A percentile compares a stretch with the other conserved stretches of the same genome.
Evolutionary conservation across 2,797 vertebrate species (phyloP).

Genomic region (Sebastolobus altivelis): DNA sequence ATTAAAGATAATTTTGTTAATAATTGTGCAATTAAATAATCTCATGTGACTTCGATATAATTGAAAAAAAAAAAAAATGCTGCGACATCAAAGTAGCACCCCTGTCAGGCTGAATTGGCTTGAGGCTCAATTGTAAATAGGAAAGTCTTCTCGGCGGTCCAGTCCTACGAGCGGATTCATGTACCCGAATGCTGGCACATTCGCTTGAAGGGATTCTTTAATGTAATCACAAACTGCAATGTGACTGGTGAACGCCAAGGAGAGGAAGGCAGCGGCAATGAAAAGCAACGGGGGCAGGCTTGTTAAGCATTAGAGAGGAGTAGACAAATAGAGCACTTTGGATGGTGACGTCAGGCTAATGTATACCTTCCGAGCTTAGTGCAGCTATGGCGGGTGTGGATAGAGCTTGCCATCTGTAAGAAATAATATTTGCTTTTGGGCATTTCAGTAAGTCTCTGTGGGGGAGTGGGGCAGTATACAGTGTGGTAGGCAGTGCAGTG

Average conservation of each 20-base stretch:
- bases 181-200: slow-evolving; percentile 2
- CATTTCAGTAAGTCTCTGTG: slow-evolving; percentile 60
- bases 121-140: slow-evolving; percentile 56
- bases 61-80: slow-evolving; percentile 72
- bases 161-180: slow-evolving; percentile 22
- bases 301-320: slow-evolving; percentile 26
- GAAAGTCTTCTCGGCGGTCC: slow-evolving; percentile 20
- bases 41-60: slow-evolving; percentile 69
- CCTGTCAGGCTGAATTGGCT: slow-evolving; percentile 38
- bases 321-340: slow-evolving; percentile 48
- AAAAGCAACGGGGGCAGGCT: neutral
- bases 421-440: slow-evolving; percentile 77
- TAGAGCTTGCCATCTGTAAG: slow-evolving; percentile 65
- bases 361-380: slow-evolving; percentile 48
- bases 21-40: slow-evolving; percentile 82
- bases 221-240: slow-evolving; percentile 43
- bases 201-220: slow-evolving; percentile 33
- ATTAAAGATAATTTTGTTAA: slow-evolving; percentile 80
- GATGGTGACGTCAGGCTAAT: slow-evolving; percentile 60
- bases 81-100: slow-evolving; percentile 63
- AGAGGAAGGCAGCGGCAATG: neutral
- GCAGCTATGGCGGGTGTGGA: slow-evolving; percentile 43
- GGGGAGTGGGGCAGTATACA: slow-evolving; percentile 27
- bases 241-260: slow-evolving; percentile 13
- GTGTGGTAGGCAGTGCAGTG: slow-evolving; percentile 45